Evolutionary conservation across 2,113 vertebrate species (phyloP), one percentile per base, ranked within the genome.

Genomic region (Polypterus senegalus): DNA sequence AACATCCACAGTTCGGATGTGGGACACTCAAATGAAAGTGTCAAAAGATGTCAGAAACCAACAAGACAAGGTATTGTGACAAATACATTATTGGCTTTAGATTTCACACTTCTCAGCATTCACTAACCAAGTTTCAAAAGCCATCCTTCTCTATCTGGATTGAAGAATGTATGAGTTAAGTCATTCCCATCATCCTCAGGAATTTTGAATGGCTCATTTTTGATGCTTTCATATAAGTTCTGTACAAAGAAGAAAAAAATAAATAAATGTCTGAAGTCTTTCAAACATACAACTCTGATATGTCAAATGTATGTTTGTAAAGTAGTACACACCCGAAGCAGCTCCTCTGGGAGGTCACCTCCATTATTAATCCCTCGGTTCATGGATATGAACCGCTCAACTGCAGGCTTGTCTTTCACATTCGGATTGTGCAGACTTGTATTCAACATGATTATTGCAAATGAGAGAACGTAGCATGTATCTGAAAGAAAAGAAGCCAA

Each of bases 181-280:
- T 99, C 96, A 2, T 99, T 99, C 47, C 96, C 93, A 4, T 99
- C 96, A 10, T 99, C 96, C 78, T 99, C 96, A 3, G 96, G 96
- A 77, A 99, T 99, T 81, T 99, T 99, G 74, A 99, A 99, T 0
- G 96, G 96, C 69, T 99, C 96, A 0, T 98, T 99, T 81, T 96
- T 99, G 81, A 99, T 99, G 80, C 96, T 99, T 81, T 99, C 96
- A 58, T 96, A 99, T 62, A 99, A 86, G 74, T 99, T 99, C 95
- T 99, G 82, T 47, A 66, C 58, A 71, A 51, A 59, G 54, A 57
- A 46, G 54, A 61, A 53, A 48, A 48, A 63, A 60, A 58, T 27
- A 27, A 27, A 27, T 27, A 27, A 27, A 27, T 27, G 27, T 27
- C 27, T 27, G 27, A 27, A 27, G 27, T 27, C 27, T 27, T 27